Evolutionary conservation across 2,888 invertebrate species (phyloP).

Genomic region (Eupithecia subumbrata): DNA sequence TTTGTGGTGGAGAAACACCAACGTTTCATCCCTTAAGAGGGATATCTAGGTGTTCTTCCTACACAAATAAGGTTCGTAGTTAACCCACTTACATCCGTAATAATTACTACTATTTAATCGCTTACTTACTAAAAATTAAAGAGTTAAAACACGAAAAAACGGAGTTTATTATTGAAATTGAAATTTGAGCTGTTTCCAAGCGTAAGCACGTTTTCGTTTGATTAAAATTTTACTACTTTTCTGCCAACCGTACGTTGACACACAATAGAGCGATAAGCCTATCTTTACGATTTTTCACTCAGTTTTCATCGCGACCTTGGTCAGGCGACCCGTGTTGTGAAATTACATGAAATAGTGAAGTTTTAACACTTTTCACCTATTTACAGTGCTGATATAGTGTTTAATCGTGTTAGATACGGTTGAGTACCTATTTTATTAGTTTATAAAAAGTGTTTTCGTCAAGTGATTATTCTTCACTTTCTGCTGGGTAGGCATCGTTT

Average conservation of each 20-base stretch:
- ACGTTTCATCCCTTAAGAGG: too few species aligned
- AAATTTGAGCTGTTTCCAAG: neutral
- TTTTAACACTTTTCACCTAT: neutral
- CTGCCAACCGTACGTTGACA: slow-evolving; percentile 44
- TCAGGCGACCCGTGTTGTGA: slow-evolving; percentile 23
- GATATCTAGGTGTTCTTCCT: too few species aligned
- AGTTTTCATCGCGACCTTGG: slow-evolving; percentile 48
- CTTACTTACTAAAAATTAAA: neutral
- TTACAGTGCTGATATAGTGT: neutral
- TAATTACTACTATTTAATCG: neutral
- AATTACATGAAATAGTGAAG: neutral
- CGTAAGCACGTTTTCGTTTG: neutral
- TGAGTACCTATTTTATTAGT: neutral
- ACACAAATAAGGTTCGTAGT: too few species aligned
- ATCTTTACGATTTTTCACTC: slow-evolving; percentile 51
- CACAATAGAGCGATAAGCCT: slow-evolving; percentile 45
- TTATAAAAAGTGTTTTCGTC: neutral
- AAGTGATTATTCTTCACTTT: neutral
- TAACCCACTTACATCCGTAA: too few species aligned
- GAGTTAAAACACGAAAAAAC: neutral
- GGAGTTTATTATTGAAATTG: neutral
- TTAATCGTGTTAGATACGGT: neutral
- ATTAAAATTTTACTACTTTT: slow-evolving; percentile 18
- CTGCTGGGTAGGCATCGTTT: neutral
- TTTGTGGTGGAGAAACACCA: too few species aligned